phyloP scores from a whole-genome alignment of 2,113 vertebrate genomes.

The Carettochelys insculpta region DNA sequence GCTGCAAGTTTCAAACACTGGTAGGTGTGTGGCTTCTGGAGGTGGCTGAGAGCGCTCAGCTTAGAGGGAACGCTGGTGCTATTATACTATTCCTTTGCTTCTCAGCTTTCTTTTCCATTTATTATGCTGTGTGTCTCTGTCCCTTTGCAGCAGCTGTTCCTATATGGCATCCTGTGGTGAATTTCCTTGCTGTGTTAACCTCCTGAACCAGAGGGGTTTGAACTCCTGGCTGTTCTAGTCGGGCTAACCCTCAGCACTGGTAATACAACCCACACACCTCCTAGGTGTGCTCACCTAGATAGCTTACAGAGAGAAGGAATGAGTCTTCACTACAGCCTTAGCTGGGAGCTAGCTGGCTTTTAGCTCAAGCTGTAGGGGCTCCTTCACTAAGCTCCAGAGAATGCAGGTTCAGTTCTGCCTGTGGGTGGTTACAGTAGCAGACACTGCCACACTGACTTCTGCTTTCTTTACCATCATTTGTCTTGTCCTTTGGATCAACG shows the following conservation, averaged over 20 bases:
- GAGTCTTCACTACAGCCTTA: too few species aligned
- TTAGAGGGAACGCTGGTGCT: too few species aligned
- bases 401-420: too few species aligned
- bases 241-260: rapidly evolving
- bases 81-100: neutral
- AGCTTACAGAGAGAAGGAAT: too few species aligned
- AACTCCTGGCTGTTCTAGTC: neutral
- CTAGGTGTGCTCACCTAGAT: too few species aligned
- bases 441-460: neutral
- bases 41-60: neutral
- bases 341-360: too few species aligned
- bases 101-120: neutral
- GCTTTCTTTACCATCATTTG: rapidly evolving
- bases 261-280: too few species aligned
- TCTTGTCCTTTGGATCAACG: neutral
- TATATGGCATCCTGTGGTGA: rapidly evolving
- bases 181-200: neutral
- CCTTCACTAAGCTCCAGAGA: too few species aligned
- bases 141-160: neutral
- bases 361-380: too few species aligned
- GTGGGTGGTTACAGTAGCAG: too few species aligned
- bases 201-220: neutral
- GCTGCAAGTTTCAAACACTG: rapidly evolving
- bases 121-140: rapidly evolving
- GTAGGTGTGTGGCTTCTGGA: neutral